These are phyloP conservation scores for Hyalella azteca DNA, from an alignment of 2,888 invertebrate genomes.

Conservation along the genomic window DNA sequence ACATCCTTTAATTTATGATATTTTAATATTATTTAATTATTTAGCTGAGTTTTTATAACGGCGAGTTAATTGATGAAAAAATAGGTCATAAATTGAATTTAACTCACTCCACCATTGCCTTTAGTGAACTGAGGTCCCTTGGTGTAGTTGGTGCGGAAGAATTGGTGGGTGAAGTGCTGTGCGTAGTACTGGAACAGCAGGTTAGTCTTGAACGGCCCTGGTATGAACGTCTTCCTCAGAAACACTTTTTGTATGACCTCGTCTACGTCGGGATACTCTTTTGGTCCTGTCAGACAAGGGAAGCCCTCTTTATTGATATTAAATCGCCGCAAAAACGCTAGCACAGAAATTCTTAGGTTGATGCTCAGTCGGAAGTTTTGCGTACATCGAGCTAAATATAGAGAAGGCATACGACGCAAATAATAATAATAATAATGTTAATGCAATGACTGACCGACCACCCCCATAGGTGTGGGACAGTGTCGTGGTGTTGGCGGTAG, in stretches of 20 bases:
- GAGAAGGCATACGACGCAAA: too few species aligned
- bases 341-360: too few species aligned
- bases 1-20: too few species aligned
- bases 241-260: slow-evolving; percentile 62
- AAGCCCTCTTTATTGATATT: neutral
- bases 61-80: too few species aligned
- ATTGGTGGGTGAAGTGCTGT: slow-evolving; percentile 65
- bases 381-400: too few species aligned
- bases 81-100: too few species aligned
- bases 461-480: slow-evolving; percentile 64
- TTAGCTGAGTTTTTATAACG: too few species aligned
- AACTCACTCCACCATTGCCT: slow-evolving; percentile 64
- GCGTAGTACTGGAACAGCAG: slow-evolving; percentile 64
- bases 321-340: too few species aligned
- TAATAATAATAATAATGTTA: too few species aligned
- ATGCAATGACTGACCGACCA: slow-evolving; percentile 60
- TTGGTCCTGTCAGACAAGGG: slow-evolving; percentile 59
- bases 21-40: too few species aligned
- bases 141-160: slow-evolving; percentile 63
- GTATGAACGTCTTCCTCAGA: slow-evolving; percentile 62
- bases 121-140: slow-evolving; percentile 62
- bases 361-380: too few species aligned
- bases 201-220: slow-evolving; percentile 63
- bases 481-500: slow-evolving; percentile 63
- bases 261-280: slow-evolving; percentile 60